A percentile compares a stretch with the other conserved stretches of the same genome.
Conservation (phyloP, 2,113 vertebrate species). For the Camarhynchus parvulus region DNA sequence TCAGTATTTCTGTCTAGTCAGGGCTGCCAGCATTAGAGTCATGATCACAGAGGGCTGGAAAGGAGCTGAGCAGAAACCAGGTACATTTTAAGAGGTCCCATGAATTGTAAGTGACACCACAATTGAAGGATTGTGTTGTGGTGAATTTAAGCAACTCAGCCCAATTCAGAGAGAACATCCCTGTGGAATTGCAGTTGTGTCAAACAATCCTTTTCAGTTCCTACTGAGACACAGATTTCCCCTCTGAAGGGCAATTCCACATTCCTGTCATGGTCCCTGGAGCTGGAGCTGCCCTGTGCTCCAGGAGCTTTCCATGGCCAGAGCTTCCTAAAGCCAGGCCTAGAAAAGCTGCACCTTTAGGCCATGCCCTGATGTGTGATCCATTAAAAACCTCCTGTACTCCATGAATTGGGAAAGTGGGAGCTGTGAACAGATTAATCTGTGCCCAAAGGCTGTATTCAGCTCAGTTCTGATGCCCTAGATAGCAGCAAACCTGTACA, state of each 20-base stretch:
- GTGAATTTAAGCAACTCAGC: not conserved
- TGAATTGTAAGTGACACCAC: accelerated
- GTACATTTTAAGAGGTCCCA: not conserved
- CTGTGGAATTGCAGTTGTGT: not conserved
- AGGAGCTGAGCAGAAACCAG: not conserved
- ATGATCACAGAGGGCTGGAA: not conserved
- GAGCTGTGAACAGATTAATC: not conserved
- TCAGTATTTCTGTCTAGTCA: not conserved
- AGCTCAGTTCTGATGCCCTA: not conserved
- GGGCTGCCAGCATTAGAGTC: not conserved
- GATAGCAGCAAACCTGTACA: accelerated
- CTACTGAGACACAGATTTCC: not conserved
- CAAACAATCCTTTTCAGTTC: not conserved
- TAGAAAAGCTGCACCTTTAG: not conserved
- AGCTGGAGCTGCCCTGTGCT: not conserved
- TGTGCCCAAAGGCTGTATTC: not conserved
- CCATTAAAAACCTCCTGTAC: not conserved
- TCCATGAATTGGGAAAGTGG: not conserved
- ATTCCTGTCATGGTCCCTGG: not conserved
- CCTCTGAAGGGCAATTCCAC: accelerated
- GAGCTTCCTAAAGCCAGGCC: not conserved
- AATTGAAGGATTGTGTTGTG: not conserved
- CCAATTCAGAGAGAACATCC: not conserved
- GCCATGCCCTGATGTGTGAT: accelerated
- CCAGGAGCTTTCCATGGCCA: not conserved